These are phyloP conservation scores for Stenchaetothrips biformis DNA, from an alignment of 2,888 invertebrate genomes.

Conservation along the genomic window DNA sequence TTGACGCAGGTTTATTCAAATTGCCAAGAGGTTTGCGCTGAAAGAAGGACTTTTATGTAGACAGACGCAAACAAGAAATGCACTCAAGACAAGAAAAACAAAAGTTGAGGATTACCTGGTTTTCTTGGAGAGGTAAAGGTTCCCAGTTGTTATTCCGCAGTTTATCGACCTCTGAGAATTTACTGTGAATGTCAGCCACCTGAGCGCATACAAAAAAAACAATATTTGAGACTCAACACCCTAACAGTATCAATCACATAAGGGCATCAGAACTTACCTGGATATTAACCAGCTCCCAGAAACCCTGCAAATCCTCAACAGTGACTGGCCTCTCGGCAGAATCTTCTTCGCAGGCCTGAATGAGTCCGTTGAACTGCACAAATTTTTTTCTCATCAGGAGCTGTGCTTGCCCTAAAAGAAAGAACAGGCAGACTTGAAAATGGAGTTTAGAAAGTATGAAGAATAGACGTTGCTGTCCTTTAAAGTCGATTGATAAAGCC, in stretches of 20 bases:
- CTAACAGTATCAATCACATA: neutral
- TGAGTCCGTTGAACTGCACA: constrained; percentile 62
- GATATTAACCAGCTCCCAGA: constrained; percentile 73
- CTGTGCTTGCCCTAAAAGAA: constrained; percentile 64
- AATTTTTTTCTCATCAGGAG: constrained; percentile 71
- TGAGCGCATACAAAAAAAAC: neutral
- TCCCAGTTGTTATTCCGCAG: constrained; percentile 21
- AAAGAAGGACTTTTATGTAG: neutral
- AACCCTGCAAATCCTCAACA: constrained; percentile 71
- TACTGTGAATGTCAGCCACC: neutral
- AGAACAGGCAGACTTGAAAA: too few species aligned
- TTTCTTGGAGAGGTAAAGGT: neutral
- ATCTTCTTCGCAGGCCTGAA: constrained; percentile 44
- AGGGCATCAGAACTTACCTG: neutral
- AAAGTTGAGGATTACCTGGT: neutral
- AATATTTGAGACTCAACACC: neutral
- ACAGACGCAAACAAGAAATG: neutral
- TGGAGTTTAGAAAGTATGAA: too few species aligned
- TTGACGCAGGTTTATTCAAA: neutral
- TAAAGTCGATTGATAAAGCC: too few species aligned
- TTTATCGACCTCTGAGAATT: neutral
- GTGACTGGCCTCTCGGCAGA: constrained; percentile 48
- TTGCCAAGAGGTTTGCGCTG: neutral
- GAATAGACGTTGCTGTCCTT: too few species aligned
- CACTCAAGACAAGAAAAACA: neutral